Evolutionary conservation across 2,113 vertebrate genomes (phyloP).

Genomic region (Uria lomvia): DNA sequence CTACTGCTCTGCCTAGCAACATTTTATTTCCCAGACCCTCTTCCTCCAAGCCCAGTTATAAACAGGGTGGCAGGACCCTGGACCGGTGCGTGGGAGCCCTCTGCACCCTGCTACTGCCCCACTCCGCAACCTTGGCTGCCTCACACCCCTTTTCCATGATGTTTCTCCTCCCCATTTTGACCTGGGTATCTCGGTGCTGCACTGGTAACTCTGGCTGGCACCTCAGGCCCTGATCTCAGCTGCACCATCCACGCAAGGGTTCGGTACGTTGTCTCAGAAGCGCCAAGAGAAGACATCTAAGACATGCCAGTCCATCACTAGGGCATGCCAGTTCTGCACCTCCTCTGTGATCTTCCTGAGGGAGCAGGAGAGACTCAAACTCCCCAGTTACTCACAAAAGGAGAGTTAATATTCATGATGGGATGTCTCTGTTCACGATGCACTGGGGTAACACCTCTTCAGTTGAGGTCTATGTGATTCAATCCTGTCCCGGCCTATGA

Average conservation of each 20-base stretch:
- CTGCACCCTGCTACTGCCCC: background rate
- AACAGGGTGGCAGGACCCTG: background rate
- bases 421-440: background rate
- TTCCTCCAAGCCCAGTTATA: background rate
- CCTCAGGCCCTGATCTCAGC: background rate
- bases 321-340: background rate
- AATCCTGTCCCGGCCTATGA: no score
- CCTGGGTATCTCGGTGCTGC: background rate
- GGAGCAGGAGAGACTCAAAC: background rate
- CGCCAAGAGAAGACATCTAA: background rate
- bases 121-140: background rate
- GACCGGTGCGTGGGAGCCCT: background rate
- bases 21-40: background rate
- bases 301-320: background rate
- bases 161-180: background rate
- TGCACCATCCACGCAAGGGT: background rate
- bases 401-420: background rate
- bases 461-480: background rate
- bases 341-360: background rate
- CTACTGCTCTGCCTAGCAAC: background rate
- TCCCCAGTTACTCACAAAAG: background rate
- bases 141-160: background rate
- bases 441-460: accelerated
- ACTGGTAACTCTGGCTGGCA: background rate
- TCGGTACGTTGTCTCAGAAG: background rate